Percentiles rank a stretch among this genome's conserved stretches.
Evolutionary conservation across 2,888 invertebrate genomes (phyloP).

Genomic region (Meliscaeva auricollis): DNA sequence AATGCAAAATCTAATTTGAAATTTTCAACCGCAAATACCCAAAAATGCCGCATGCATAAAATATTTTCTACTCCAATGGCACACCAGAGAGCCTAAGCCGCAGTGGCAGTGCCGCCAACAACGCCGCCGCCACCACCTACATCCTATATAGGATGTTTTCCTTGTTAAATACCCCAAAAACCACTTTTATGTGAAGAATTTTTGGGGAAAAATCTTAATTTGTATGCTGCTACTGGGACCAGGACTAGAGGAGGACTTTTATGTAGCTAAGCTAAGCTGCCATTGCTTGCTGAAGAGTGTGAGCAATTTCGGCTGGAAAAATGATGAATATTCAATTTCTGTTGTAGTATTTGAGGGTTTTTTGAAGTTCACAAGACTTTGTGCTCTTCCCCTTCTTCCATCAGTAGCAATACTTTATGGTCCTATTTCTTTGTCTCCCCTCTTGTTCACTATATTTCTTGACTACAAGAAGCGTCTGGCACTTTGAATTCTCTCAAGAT

Average conservation of each 20-base stretch:
- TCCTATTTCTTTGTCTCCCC: not conserved
- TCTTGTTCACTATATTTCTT: conserved; percentile 26
- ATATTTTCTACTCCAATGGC: conserved; percentile 4
- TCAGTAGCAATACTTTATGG: not conserved
- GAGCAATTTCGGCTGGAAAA: conserved; percentile 49
- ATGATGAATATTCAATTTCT: conserved; percentile 72
- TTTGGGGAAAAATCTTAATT: conserved; percentile 58
- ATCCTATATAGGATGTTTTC: conserved; percentile 15
- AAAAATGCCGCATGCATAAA: conserved; percentile 38
- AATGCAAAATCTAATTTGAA: conserved; percentile 69
- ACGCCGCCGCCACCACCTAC: not conserved
- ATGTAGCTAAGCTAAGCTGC: not conserved
- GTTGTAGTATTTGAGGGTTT: conserved; percentile 46
- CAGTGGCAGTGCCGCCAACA: not conserved
- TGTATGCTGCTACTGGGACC: conserved; percentile 24
- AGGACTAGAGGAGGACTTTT: not conserved
- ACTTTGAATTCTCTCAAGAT: conserved; percentile 49
- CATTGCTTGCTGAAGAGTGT: conserved; percentile 5
- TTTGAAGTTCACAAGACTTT: not conserved
- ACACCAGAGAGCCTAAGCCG: conserved; percentile 5
- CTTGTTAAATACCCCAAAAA: conserved; percentile 18
- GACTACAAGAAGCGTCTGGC: conserved; percentile 35
- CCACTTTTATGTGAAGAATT: conserved; percentile 41
- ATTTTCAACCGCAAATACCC: conserved; percentile 53
- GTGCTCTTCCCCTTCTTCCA: not conserved